These are phyloP conservation scores for Synergus laeviventris DNA, from an alignment of 2,888 invertebrate genomes.

Conservation along the genomic window DNA sequence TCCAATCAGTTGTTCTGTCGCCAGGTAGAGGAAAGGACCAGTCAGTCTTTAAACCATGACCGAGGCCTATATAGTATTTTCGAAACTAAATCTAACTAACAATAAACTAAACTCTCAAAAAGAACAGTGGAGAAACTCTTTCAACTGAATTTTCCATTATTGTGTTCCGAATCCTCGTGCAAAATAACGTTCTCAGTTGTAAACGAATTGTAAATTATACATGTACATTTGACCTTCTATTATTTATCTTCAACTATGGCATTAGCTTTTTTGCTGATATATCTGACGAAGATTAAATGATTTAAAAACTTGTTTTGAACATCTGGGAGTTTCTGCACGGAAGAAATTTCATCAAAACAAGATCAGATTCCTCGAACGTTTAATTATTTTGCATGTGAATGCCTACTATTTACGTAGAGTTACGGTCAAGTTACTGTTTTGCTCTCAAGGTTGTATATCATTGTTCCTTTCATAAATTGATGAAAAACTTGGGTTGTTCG, in stretches of 20 bases:
- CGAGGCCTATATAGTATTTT: not conserved
- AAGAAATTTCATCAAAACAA: not conserved
- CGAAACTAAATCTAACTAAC: constrained; percentile 8
- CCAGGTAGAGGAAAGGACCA: constrained; percentile 5
- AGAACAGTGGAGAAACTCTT: no score
- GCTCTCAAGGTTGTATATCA: not conserved
- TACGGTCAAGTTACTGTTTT: not conserved
- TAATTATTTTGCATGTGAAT: not conserved
- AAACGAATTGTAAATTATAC: not conserved
- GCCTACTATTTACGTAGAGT: not conserved
- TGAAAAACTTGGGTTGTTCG: not conserved
- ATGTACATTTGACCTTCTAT: not conserved
- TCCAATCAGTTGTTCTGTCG: not conserved
- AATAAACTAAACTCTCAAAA: not conserved
- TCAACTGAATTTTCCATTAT: no score
- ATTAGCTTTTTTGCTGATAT: not conserved
- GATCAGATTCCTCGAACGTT: not conserved
- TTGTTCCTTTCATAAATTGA: constrained; percentile 4
- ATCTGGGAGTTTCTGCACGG: not conserved
- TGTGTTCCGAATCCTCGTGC: no score
- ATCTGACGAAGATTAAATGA: not conserved
- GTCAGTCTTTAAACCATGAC: constrained; percentile 7
- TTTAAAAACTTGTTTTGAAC: not conserved
- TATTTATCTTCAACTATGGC: not conserved
- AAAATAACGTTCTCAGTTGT: no score